phyloP scores from a whole-genome alignment of 2,113 vertebrate genomes.

The Panthera leo region DNA sequence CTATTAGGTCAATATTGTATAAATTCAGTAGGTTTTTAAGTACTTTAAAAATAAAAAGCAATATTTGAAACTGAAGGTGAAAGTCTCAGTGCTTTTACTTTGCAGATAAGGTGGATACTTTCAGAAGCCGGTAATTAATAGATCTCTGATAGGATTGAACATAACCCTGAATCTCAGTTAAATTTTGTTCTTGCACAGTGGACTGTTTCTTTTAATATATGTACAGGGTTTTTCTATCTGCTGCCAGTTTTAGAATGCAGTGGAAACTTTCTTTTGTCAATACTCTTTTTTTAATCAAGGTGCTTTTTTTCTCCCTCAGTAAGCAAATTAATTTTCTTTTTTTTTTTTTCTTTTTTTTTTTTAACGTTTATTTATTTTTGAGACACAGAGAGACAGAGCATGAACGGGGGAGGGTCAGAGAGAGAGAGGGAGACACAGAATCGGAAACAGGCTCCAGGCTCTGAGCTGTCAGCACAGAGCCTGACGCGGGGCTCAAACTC shows the following conservation, averaged over 20 bases:
- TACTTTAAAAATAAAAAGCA: slow-evolving; percentile 58
- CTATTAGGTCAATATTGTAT: slow-evolving; percentile 34
- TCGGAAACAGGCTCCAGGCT: too few relatives aligned
- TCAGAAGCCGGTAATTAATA: slow-evolving; percentile 73
- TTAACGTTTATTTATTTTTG: too few relatives aligned
- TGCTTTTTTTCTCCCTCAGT: slow-evolving; percentile 10
- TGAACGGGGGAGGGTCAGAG: too few relatives aligned
- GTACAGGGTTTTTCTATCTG: neutral
- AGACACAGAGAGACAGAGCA: too few relatives aligned
- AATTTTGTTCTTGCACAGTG: slow-evolving; percentile 24
- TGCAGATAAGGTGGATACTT: slow-evolving; percentile 70
- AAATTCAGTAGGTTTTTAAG: slow-evolving; percentile 53
- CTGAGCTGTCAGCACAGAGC: too few relatives aligned
- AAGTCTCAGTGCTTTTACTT: slow-evolving; percentile 54
- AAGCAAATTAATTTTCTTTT: neutral
- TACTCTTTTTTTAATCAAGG: slow-evolving; percentile 26
- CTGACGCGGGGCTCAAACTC: too few relatives aligned
- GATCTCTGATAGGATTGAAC: slow-evolving; percentile 77
- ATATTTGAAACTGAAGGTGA: slow-evolving; percentile 50
- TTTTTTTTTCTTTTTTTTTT: neutral
- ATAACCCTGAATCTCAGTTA: slow-evolving; percentile 41
- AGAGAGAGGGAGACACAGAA: too few relatives aligned
- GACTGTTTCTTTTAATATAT: slow-evolving; percentile 41
- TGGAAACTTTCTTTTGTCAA: slow-evolving; percentile 53
- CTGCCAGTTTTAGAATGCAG: slow-evolving; percentile 41